Percentiles rank a stretch among this genome's conserved stretches.
Evolutionary conservation across 2,888 invertebrate species (phyloP).

Genomic region (Trissoscelio sp.): DNA sequence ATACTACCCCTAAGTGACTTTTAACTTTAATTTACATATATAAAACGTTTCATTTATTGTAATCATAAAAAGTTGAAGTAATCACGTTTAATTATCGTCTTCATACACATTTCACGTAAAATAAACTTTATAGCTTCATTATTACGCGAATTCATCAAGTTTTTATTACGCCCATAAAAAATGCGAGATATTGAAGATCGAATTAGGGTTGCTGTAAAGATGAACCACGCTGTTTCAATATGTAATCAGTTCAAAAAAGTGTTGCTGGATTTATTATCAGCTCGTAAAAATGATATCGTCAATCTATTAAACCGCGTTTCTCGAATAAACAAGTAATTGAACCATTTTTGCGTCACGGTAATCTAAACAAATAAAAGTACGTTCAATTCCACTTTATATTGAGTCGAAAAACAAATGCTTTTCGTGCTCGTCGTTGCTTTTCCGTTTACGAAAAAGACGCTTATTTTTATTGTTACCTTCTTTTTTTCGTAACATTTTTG

Average conservation of each 20-base stretch:
- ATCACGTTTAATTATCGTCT: conserved; percentile 46
- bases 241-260: conserved; percentile 40
- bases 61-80: conserved; percentile 33
- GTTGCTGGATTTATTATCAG: conserved; percentile 24
- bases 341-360: background rate
- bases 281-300: conserved; percentile 4
- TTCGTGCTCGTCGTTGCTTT: no score
- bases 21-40: conserved; percentile 1
- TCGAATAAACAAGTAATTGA: conserved; percentile 8
- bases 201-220: conserved; percentile 47
- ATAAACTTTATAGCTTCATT: conserved; percentile 39
- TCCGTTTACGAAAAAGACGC: background rate
- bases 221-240: conserved; percentile 39
- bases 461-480: conserved; percentile 3
- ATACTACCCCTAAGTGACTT: background rate
- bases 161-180: conserved; percentile 44
- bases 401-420: background rate
- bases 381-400: background rate
- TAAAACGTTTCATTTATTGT: conserved; percentile 30
- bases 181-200: conserved; percentile 33
- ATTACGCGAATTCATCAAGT: conserved; percentile 34
- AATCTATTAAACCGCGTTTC: conserved; percentile 1
- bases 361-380: background rate
- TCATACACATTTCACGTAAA: conserved; percentile 34
- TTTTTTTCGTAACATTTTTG: conserved; percentile 31